A percentile compares a stretch with the other conserved stretches of the same genome.
Conservation (phyloP, 1,140 invertebrate genomes). For the Penaeus japonicus region DNA sequence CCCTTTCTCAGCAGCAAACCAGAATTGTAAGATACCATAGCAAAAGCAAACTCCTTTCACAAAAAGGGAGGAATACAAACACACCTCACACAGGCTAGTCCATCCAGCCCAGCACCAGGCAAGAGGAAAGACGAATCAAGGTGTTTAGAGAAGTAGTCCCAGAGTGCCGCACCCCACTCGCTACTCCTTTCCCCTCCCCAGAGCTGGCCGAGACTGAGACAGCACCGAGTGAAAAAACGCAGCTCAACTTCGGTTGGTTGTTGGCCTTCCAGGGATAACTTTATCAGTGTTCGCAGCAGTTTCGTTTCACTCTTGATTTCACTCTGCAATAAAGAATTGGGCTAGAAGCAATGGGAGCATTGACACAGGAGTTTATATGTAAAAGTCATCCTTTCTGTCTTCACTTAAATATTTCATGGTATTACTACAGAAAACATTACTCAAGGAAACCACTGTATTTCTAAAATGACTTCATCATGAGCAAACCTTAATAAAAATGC, state of each 20-base stretch:
- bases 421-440: no score
- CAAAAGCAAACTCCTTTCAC: no score
- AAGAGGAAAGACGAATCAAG: conserved; percentile 57
- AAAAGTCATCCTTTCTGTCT: no score
- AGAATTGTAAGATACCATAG: no score
- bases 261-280: conserved; percentile 12
- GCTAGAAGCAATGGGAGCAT: no score
- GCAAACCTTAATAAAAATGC: no score
- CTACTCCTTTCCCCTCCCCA: conserved; percentile 49
- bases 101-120: conserved; percentile 44
- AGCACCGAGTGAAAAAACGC: conserved; percentile 50
- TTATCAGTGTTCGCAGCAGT: conserved; percentile 48
- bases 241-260: conserved; percentile 53
- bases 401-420: no score
- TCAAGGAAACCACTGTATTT: no score
- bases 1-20: no score
- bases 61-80: not conserved
- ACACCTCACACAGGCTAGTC: conserved; percentile 56
- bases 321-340: not conserved
- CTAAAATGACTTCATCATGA: no score
- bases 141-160: conserved; percentile 58
- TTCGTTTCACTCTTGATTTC: conserved; percentile 53
- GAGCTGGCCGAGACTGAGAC: conserved; percentile 31
- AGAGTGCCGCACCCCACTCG: conserved; percentile 54
- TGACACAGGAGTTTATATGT: no score